Evolutionary conservation across 2,797 vertebrate genomes (phyloP).

Genomic region (Macropus fuliginosus): DNA sequence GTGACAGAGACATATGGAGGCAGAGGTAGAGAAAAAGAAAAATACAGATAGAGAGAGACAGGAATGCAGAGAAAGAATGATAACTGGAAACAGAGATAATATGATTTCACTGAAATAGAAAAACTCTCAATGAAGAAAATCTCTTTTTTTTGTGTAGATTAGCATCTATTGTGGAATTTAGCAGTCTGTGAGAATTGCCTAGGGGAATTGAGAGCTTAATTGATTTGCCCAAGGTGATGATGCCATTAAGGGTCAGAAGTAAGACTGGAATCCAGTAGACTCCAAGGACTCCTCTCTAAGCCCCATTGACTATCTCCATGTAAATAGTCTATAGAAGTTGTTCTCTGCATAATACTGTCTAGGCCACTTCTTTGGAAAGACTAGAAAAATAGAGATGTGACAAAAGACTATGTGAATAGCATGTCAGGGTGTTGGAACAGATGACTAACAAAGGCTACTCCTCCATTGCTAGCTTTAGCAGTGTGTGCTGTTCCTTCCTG

Average conservation of each 20-base stretch:
- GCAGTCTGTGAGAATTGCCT: not conserved
- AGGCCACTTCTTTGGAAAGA: not conserved
- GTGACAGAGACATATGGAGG: not conserved
- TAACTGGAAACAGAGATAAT: not conserved
- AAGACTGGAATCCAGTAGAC: not conserved
- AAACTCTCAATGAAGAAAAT: not conserved
- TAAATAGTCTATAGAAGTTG: not conserved
- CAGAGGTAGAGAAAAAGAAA: not conserved
- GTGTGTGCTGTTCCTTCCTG: slow-evolving; percentile 23
- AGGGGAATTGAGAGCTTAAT: not conserved
- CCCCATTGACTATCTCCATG: not conserved
- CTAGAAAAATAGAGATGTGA: slow-evolving; percentile 11
- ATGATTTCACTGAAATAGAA: not conserved
- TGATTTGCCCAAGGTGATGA: not conserved
- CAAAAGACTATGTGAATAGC: slow-evolving; percentile 20
- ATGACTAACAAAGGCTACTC: not conserved
- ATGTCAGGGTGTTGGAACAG: not conserved
- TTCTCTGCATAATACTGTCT: not conserved
- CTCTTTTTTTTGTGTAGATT: not conserved
- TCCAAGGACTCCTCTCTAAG: not conserved
- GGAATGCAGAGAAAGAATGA: not conserved
- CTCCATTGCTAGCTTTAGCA: not conserved
- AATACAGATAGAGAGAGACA: not conserved
- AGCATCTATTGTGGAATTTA: not conserved
- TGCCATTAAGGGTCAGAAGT: not conserved